A percentile compares a stretch with the other conserved stretches of the same genome.
phyloP scores from a whole-genome alignment of 2,888 invertebrate genomes.

The Halictus quadricinctus region DNA sequence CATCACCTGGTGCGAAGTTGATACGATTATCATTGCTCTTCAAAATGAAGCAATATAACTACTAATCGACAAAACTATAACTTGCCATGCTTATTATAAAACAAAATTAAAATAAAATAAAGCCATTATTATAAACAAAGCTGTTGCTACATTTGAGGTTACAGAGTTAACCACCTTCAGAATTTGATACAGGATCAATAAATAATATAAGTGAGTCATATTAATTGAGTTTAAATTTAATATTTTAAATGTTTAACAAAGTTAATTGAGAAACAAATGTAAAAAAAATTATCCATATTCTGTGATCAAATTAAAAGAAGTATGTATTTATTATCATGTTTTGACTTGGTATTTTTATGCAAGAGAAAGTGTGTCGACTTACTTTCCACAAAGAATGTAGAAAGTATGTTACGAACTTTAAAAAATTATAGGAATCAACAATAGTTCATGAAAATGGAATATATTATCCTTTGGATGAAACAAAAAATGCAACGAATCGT shows the following conservation, averaged over 20 bases:
- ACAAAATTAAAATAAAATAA: neutral
- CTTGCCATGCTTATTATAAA: neutral
- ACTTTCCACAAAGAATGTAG: neutral
- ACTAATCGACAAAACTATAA: neutral
- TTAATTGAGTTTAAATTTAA: neutral
- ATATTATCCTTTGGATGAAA: slow-evolving; percentile 78
- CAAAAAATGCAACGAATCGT: slow-evolving; percentile 73
- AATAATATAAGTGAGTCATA: no score
- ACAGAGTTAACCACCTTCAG: neutral
- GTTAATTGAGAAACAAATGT: no score
- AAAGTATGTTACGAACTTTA: neutral
- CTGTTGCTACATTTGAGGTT: no score
- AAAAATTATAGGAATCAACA: slow-evolving; percentile 67
- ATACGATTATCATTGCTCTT: neutral
- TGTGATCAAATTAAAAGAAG: neutral
- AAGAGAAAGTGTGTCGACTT: neutral
- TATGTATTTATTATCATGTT: neutral
- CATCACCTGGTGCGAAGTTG: neutral
- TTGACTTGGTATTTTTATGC: neutral
- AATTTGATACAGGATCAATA: neutral
- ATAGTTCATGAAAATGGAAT: slow-evolving; percentile 73
- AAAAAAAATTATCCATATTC: no score
- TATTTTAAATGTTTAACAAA: neutral
- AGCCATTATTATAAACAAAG: neutral
- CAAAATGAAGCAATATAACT: neutral